Evolutionary conservation across 2,888 invertebrate species (phyloP).

Genomic region (Cerceris ruficornis): DNA sequence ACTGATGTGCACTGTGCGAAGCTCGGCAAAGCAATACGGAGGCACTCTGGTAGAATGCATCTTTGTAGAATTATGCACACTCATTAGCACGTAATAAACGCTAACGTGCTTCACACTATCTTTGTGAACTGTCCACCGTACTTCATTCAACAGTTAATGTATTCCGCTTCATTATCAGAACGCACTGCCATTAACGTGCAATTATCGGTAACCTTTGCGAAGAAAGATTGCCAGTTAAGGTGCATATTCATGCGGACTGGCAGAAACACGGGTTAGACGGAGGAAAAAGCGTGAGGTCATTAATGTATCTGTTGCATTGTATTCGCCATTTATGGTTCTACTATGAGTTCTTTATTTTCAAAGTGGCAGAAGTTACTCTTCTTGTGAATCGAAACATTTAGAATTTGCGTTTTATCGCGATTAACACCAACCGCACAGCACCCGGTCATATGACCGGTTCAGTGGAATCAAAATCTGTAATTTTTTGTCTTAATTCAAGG

Average conservation of each 20-base stretch:
- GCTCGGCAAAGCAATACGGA: constrained; percentile 46
- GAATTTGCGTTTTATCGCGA: too few species aligned
- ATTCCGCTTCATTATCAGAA: constrained; percentile 41
- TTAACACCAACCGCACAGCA: too few species aligned
- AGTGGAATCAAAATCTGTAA: too few species aligned
- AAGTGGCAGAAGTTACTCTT: too few species aligned
- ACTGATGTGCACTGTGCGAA: constrained; percentile 37
- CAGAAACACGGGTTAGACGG: not conserved
- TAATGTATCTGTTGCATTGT: not conserved
- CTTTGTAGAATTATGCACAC: constrained; percentile 64
- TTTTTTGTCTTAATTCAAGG: too few species aligned
- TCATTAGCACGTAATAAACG: constrained; percentile 65
- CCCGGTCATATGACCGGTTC: too few species aligned
- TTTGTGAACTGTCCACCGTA: constrained; percentile 45
- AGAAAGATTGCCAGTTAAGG: constrained; percentile 11
- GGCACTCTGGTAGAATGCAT: constrained; percentile 52
- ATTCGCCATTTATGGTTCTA: not conserved
- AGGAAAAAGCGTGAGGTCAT: not conserved
- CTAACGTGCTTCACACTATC: constrained; percentile 53
- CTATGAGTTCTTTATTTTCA: too few species aligned
- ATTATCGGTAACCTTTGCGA: constrained; percentile 24
- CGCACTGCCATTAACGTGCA: constrained; percentile 16
- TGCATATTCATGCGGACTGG: constrained; percentile 1
- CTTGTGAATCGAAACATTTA: too few species aligned
- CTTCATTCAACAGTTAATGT: constrained; percentile 58